phyloP scores from a whole-genome alignment of 2,888 invertebrate genomes.

The Shargacucullia verbasci region DNA sequence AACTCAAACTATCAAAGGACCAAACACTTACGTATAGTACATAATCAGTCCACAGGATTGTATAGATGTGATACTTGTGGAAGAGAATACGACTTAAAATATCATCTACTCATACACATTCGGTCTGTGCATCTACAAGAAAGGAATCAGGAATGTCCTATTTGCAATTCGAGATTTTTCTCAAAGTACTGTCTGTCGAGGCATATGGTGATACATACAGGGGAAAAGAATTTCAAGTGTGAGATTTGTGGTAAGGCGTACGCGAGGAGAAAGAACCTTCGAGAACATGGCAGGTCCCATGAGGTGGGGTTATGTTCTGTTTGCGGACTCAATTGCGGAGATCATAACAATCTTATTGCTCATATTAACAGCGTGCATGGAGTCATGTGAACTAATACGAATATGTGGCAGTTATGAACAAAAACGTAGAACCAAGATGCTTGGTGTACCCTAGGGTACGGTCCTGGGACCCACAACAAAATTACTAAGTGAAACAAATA shows the following conservation, averaged over 20 bases:
- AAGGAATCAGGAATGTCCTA: slow-evolving; percentile 73
- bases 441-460: neutral
- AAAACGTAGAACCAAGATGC: neutral
- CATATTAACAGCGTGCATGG: slow-evolving; percentile 63
- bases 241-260: slow-evolving; percentile 83
- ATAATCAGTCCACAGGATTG: slow-evolving; percentile 69
- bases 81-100: slow-evolving; percentile 75
- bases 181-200: slow-evolving; percentile 79
- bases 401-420: neutral
- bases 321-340: slow-evolving; percentile 64
- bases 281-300: slow-evolving; percentile 71
- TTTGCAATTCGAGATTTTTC: slow-evolving; percentile 77
- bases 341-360: slow-evolving; percentile 58
- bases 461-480: neutral
- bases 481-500: neutral
- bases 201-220: slow-evolving; percentile 86
- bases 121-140: slow-evolving; percentile 80
- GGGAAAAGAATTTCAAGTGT: slow-evolving; percentile 85
- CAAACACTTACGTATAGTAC: slow-evolving; percentile 75
- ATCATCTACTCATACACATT: slow-evolving; percentile 74
- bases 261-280: slow-evolving; percentile 71
- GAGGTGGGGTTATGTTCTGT: slow-evolving; percentile 62
- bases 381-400: slow-evolving; percentile 14
- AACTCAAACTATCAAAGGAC: slow-evolving; percentile 78
- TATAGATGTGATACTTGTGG: slow-evolving; percentile 77